Percentiles rank a stretch among this genome's conserved stretches.
Evolutionary conservation across 2,113 vertebrate genomes (phyloP).

Genomic region (Grantiella picta): DNA sequence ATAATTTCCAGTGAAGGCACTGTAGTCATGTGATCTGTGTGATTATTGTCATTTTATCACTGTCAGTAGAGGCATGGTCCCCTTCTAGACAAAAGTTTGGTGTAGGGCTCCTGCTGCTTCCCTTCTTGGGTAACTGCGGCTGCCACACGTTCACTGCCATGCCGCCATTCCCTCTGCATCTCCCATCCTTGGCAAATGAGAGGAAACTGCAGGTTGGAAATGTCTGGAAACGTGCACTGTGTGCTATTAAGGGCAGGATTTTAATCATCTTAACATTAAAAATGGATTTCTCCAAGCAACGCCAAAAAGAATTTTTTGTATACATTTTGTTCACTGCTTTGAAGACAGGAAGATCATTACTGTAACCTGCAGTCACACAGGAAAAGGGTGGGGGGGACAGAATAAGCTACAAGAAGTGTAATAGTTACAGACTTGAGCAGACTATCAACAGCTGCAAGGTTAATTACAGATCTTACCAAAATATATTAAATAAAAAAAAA

Average conservation of each 20-base stretch:
- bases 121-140: background rate
- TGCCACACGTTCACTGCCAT: accelerated
- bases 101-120: background rate
- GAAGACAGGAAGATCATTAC: slow-evolving; percentile 6
- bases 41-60: background rate
- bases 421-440: background rate
- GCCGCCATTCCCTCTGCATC: background rate
- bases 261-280: slow-evolving; percentile 22
- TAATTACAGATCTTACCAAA: slow-evolving; percentile 67
- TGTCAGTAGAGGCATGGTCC: background rate
- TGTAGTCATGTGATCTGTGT: background rate
- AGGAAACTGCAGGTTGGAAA: background rate
- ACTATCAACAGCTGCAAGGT: slow-evolving; percentile 65
- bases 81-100: background rate
- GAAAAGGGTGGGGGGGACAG: background rate
- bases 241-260: background rate
- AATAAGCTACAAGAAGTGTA: background rate
- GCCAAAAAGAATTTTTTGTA: background rate
- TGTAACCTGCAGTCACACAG: background rate
- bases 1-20: background rate
- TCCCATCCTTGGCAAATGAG: background rate
- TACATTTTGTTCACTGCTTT: background rate
- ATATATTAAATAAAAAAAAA: background rate
- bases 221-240: background rate
- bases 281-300: slow-evolving; percentile 8